Evolutionary conservation across 2,113 vertebrate genomes (phyloP).

Genomic region (Acinonyx jubatus): DNA sequence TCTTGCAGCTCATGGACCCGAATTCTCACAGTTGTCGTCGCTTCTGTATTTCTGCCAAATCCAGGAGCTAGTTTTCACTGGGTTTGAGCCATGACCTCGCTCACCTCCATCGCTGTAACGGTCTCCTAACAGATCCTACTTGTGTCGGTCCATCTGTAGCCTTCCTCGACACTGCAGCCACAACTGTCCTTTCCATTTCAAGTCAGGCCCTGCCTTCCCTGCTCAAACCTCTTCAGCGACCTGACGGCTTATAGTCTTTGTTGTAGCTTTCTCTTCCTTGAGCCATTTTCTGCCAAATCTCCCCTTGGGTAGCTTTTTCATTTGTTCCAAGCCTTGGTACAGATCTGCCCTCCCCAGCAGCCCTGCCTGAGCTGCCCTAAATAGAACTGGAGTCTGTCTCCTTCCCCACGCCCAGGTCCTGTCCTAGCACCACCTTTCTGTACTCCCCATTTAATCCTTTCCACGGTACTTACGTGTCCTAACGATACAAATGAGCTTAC

Average conservation of each 20-base stretch:
- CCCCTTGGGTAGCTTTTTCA: background rate
- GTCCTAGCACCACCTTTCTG: background rate
- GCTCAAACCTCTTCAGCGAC: background rate
- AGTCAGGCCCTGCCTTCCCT: background rate
- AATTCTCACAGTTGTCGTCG: fast-evolving
- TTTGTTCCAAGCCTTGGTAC: background rate
- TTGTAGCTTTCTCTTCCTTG: background rate
- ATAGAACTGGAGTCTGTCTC: background rate
- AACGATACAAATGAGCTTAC: background rate
- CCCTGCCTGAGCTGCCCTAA: background rate
- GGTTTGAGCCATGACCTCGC: too few species aligned
- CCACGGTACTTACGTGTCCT: background rate
- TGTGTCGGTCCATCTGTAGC: background rate
- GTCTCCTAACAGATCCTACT: background rate
- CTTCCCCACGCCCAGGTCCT: too few species aligned
- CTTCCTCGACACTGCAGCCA: background rate
- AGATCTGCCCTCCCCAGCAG: background rate
- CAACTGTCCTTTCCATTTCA: background rate
- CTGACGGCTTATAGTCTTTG: background rate
- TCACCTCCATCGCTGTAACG: background rate
- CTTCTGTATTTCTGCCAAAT: background rate
- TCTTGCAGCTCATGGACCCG: background rate
- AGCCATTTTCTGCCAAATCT: background rate
- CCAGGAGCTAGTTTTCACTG: background rate
- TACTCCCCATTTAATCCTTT: background rate